A percentile compares a stretch with the other conserved stretches of the same genome.
phyloP scores from a whole-genome alignment of 2,888 invertebrate genomes.

The Noctua pronuba region DNA sequence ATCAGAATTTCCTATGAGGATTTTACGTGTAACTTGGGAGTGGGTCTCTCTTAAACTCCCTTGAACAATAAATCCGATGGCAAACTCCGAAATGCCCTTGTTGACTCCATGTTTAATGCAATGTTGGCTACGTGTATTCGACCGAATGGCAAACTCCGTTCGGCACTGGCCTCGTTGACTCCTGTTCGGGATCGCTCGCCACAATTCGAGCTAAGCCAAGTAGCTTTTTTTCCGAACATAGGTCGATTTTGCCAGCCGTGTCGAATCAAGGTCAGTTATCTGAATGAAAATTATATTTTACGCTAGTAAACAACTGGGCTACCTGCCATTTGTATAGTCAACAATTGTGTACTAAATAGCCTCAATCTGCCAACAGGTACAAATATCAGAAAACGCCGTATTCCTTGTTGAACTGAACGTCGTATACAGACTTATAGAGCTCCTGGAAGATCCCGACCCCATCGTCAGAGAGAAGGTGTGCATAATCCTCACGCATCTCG shows the following conservation, averaged over 20 bases:
- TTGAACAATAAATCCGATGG: neutral
- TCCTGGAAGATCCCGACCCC: slow-evolving; percentile 79
- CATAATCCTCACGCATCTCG: slow-evolving; percentile 78
- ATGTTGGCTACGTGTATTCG: neutral
- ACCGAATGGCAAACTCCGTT: neutral
- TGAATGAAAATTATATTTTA: neutral
- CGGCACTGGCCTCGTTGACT: neutral
- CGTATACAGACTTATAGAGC: slow-evolving; percentile 80
- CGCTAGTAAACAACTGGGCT: neutral
- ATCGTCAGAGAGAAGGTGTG: slow-evolving; percentile 84
- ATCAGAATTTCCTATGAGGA: neutral
- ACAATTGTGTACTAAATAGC: slow-evolving; percentile 54
- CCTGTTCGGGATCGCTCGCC: neutral
- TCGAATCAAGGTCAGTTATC: neutral
- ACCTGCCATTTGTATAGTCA: neutral
- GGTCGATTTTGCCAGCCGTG: neutral
- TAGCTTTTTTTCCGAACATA: neutral
- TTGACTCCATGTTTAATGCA: neutral
- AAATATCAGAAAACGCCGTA: slow-evolving; percentile 85
- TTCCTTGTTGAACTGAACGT: slow-evolving; percentile 81
- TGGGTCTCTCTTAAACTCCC: neutral
- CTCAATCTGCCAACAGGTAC: slow-evolving; percentile 74
- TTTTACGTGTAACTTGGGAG: neutral
- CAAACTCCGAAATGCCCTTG: too few species aligned
- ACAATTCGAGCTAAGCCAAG: neutral